Evolutionary conservation across 2,113 vertebrate genomes (phyloP).

Genomic region (Heptranchias perlo): DNA sequence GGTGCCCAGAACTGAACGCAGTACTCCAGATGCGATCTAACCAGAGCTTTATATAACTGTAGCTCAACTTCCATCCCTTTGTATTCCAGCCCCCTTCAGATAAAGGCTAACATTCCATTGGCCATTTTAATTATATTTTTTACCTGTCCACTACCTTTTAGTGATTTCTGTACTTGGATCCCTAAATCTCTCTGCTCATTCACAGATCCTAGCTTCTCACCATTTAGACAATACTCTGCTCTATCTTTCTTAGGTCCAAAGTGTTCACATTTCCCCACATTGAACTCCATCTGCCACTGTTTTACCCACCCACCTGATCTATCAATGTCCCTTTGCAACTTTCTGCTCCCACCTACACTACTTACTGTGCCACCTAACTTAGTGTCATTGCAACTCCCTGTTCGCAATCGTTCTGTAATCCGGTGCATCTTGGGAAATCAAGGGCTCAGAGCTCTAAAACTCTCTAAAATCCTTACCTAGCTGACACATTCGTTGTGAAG

Average conservation of each 20-base stretch:
- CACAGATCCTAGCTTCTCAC: background rate
- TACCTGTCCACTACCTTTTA: background rate
- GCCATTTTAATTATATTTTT: background rate
- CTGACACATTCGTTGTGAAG: conserved; percentile 96
- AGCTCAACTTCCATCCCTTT: background rate
- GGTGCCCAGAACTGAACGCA: background rate
- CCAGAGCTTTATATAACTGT: background rate
- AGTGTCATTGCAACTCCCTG: background rate
- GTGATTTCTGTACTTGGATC: background rate
- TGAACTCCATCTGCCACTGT: background rate
- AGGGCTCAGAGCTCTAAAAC: background rate
- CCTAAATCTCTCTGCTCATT: background rate
- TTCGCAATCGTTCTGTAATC: background rate
- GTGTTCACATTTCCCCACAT: background rate
- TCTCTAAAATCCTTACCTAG: conserved; percentile 64
- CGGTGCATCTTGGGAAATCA: background rate
- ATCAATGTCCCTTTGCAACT: background rate
- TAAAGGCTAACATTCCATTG: no score
- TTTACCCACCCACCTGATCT: background rate
- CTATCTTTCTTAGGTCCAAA: background rate
- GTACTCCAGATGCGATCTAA: background rate
- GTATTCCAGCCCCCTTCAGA: background rate
- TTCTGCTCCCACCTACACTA: background rate
- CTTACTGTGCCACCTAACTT: background rate
- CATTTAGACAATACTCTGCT: background rate